Evolutionary conservation across 2,113 vertebrate species (phyloP).

Genomic region (Trogon melanurus): DNA sequence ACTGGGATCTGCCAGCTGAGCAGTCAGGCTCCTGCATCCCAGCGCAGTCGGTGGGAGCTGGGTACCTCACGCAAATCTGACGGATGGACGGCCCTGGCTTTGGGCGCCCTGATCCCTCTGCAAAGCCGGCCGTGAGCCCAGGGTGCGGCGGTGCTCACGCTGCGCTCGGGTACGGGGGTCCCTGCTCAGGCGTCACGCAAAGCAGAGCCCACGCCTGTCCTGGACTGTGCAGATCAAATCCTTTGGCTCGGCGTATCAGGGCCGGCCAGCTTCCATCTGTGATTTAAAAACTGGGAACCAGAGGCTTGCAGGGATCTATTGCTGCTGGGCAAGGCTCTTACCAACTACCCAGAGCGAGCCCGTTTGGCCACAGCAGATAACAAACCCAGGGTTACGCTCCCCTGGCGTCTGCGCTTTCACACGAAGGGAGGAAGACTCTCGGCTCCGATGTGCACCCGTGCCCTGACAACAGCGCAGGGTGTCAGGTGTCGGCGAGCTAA

Average conservation of each 20-base stretch:
- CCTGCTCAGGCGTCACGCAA: not conserved
- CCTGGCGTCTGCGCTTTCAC: not conserved
- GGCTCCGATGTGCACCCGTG: not conserved
- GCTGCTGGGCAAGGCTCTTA: not conserved
- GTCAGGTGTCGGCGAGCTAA: conserved; percentile 29
- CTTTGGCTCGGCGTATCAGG: not conserved
- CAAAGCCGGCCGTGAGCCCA: not conserved
- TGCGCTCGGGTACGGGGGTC: accelerated
- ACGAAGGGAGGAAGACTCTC: not conserved
- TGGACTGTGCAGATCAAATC: not conserved
- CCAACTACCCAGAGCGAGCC: accelerated
- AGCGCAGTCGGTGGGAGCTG: accelerated
- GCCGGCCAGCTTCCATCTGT: accelerated
- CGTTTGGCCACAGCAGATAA: accelerated
- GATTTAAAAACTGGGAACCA: accelerated
- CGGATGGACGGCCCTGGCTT: not conserved
- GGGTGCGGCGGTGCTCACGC: accelerated
- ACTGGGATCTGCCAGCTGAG: not conserved
- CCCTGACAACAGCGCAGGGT: not conserved
- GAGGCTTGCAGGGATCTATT: not conserved
- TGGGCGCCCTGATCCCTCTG: accelerated
- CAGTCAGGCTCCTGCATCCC: not conserved
- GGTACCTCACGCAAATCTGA: accelerated
- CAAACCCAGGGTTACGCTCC: not conserved
- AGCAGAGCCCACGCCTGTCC: not conserved